A percentile compares a stretch with the other conserved stretches of the same genome.
Evolutionary conservation across 2,797 vertebrate species (phyloP).

Genomic region (Cygnus olor): DNA sequence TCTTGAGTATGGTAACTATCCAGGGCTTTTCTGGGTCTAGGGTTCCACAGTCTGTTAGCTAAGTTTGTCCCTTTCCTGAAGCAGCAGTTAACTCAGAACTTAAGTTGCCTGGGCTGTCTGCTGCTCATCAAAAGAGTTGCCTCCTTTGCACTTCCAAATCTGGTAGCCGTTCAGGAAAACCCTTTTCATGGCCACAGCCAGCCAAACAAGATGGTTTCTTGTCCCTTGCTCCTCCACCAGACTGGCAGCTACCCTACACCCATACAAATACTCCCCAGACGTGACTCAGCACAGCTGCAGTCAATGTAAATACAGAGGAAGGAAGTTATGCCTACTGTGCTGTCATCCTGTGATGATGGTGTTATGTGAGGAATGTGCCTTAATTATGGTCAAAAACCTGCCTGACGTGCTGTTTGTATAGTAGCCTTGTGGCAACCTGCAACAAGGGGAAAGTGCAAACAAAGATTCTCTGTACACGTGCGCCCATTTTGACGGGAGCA

Average conservation of each 20-base stretch:
- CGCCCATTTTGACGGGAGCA: neutral
- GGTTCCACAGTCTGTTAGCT: neutral
- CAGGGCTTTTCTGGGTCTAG: neutral
- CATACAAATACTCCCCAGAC: constrained; percentile 30
- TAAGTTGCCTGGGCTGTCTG: neutral
- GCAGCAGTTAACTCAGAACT: neutral
- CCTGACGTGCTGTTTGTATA: neutral
- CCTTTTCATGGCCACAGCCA: neutral
- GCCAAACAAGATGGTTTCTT: neutral
- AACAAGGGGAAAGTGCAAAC: neutral
- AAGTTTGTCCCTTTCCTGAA: neutral
- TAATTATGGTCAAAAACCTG: neutral
- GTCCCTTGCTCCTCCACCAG: neutral
- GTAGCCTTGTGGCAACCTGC: neutral
- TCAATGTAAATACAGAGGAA: constrained; percentile 14
- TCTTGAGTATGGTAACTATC: neutral
- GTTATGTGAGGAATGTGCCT: neutral
- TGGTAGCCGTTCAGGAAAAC: neutral
- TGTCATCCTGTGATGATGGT: neutral
- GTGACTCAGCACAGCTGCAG: constrained; percentile 38
- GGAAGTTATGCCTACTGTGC: neutral
- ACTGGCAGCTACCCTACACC: neutral
- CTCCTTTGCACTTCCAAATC: neutral
- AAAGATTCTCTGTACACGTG: accelerated
- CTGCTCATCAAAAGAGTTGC: neutral